Conservation (phyloP, 2,888 invertebrate species). For the Leptopilina myrica region DNA sequence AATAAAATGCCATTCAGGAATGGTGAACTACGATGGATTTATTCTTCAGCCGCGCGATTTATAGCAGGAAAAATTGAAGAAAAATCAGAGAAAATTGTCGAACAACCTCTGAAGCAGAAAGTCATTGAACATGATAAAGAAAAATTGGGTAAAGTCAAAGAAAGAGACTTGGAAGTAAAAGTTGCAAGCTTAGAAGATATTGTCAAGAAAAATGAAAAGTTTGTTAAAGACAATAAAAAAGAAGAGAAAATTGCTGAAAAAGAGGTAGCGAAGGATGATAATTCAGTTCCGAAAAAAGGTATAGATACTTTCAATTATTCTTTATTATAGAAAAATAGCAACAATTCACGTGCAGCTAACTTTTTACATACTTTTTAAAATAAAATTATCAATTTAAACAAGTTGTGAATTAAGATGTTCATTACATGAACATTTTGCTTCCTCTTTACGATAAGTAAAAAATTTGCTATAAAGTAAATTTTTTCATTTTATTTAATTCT, state of each 20-base stretch:
- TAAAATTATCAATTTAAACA: too few species aligned
- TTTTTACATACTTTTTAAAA: too few species aligned
- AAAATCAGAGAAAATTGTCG: slow-evolving; percentile 45
- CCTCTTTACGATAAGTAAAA: too few species aligned
- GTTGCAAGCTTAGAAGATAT: slow-evolving; percentile 41
- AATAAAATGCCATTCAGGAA: slow-evolving; percentile 54
- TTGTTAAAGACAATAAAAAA: slow-evolving; percentile 44
- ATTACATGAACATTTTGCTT: too few species aligned
- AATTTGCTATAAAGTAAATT: too few species aligned
- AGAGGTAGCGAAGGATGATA: slow-evolving; percentile 48
- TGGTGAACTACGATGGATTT: slow-evolving; percentile 53
- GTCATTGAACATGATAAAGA: slow-evolving; percentile 66
- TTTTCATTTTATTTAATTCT: too few species aligned
- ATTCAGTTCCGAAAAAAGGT: slow-evolving; percentile 45
- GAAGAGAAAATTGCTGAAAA: slow-evolving; percentile 47
- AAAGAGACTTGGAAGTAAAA: slow-evolving; percentile 64
- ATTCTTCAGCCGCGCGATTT: slow-evolving; percentile 53
- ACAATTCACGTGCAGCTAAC: too few species aligned
- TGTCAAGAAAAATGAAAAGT: slow-evolving; percentile 42
- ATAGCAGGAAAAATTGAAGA: slow-evolving; percentile 46
- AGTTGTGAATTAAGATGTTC: too few species aligned
- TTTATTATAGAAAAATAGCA: too few species aligned
- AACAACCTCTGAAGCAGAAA: slow-evolving; percentile 54
- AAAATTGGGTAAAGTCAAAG: slow-evolving; percentile 71
- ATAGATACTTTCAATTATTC: background rate